phyloP scores from a whole-genome alignment of 2,113 vertebrate species.

The Gobio gobio region DNA sequence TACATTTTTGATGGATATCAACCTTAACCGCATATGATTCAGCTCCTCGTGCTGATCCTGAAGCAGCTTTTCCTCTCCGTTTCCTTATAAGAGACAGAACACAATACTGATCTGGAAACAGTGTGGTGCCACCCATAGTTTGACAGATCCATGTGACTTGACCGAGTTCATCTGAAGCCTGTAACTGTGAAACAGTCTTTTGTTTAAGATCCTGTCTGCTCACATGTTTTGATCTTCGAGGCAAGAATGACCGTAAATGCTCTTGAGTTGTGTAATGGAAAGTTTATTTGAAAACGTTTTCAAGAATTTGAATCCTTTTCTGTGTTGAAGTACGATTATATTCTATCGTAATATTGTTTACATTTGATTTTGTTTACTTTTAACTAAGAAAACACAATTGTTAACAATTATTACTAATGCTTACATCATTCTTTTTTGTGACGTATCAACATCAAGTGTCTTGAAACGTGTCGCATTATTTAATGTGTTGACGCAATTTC shows the following conservation, averaged over 20 bases:
- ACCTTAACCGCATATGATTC: neutral
- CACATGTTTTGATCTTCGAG: slow-evolving; percentile 19
- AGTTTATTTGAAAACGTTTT: neutral
- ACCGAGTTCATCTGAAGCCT: neutral
- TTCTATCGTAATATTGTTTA: neutral
- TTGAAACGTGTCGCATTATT: too few relatives aligned
- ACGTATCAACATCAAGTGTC: neutral
- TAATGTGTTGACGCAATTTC: too few relatives aligned
- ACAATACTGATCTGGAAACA: slow-evolving; percentile 42
- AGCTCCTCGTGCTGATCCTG: slow-evolving; percentile 29
- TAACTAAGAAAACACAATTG: neutral
- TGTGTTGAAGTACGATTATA: neutral
- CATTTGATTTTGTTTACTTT: too few relatives aligned
- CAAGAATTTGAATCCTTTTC: neutral
- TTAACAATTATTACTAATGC: neutral
- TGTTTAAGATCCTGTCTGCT: slow-evolving; percentile 43
- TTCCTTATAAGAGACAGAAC: neutral
- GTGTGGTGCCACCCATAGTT: neutral
- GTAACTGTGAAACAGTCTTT: slow-evolving; percentile 44
- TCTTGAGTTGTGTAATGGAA: neutral
- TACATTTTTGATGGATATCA: neutral
- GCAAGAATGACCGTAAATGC: slow-evolving; percentile 1
- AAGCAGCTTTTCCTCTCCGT: slow-evolving; percentile 13
- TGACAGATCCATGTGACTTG: slow-evolving; percentile 26
- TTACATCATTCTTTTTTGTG: neutral